Base-by-base conservation (phyloP, 2,888 invertebrate genomes). In the Malthinus flaveolus region DNA sequence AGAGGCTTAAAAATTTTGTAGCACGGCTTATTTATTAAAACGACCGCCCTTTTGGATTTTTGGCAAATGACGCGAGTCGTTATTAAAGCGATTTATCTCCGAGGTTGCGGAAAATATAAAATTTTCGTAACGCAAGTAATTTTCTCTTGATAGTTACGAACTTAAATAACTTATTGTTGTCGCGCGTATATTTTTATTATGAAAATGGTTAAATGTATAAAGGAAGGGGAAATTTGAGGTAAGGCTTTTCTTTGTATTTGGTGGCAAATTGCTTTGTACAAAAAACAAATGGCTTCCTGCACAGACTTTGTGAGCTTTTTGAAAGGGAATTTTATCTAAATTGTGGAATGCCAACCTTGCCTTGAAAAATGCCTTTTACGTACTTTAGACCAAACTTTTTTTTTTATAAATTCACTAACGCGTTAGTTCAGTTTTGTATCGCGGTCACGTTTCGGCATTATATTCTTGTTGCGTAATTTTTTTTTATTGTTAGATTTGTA, bases 201-300 rank as follows among this genome's bases (percentile, higher is more conserved):
- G 23, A 23, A 23, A 23, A 23, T 23, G 23, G 23, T 23, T 23
- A 23, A 23, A 32, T 32, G 11, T 8, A 11, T 32, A 46, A 46
- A 46, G 32, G 11, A 32, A 34, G 33, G 33, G 50, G 50, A 51
- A 42, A 51, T 51, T 42, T 42, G 33, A 51, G 42, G 42, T 51
- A 42, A 32, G 33, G 44, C 50, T 51, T 9, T 44, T 13, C n/a
- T 39, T 51, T 51, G 50, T 51, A 51, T 51, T 51, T 32, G 50
- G 50, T 49, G 49, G 49, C 49, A 37, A 39, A 37, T 42, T 51
- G 50, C 50, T 44, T 51, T 44, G 50, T 51, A 33, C 33, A 32
- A 42, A 51, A 39, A 51, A 51, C 50, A 51, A 51, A 51, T 42
- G 42, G 44, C 35, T 51, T 51, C 50, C 50, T 51, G 39, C 39